A percentile compares a stretch with the other conserved stretches of the same genome.
Conservation (phyloP, 2,888 invertebrate species). For the Eledone cirrhosa region DNA sequence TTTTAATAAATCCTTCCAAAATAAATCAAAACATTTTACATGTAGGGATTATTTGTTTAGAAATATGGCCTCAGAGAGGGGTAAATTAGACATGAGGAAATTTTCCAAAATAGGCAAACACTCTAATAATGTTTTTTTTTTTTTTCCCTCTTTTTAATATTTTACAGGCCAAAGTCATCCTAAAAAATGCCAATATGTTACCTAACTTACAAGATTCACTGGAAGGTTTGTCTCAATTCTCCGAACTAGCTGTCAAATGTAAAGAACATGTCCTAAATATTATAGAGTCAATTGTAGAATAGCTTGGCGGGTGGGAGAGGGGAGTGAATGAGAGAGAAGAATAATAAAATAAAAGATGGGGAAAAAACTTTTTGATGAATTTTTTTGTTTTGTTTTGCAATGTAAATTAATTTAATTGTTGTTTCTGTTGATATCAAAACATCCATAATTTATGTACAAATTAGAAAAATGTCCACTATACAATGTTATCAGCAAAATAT, state of each 20-base stretch:
- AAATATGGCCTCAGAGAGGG: too few relatives aligned
- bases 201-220: constrained; percentile 48
- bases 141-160: constrained; percentile 4
- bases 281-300: constrained; percentile 12
- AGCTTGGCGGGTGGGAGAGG: background rate
- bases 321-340: too few relatives aligned
- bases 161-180: constrained; percentile 46
- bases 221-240: background rate
- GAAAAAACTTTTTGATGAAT: background rate
- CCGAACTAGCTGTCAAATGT: background rate
- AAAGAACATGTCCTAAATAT: constrained; percentile 17
- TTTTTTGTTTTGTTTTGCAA: background rate
- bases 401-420: too few relatives aligned
- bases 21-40: too few relatives aligned
- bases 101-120: too few relatives aligned
- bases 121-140: too few relatives aligned
- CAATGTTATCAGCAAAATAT: constrained; percentile 42
- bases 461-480: constrained; percentile 33
- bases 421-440: constrained; percentile 12
- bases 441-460: constrained; percentile 16
- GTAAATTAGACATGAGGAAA: too few relatives aligned
- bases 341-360: too few relatives aligned
- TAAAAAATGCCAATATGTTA: constrained; percentile 50
- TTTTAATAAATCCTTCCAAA: too few relatives aligned
- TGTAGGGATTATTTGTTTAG: too few relatives aligned